phyloP scores from a whole-genome alignment of 2,797 vertebrate genomes.

The Darevskia mixta region DNA sequence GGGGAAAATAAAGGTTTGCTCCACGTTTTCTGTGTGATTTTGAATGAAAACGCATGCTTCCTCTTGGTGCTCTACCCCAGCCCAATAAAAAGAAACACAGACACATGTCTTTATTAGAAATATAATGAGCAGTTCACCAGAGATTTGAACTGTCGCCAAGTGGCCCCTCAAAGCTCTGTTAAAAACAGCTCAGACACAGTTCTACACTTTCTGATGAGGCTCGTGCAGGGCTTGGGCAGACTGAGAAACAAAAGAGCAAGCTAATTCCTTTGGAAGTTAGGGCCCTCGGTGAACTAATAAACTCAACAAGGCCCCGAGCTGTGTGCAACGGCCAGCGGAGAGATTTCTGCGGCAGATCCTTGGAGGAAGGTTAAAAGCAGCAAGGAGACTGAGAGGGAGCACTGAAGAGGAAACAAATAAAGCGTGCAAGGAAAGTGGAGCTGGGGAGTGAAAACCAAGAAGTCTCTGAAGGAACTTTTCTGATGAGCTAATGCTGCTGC shows the following conservation, averaged over 20 bases:
- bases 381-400: background rate
- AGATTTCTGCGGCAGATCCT: background rate
- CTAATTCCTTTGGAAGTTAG: constrained; percentile 51
- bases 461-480: background rate
- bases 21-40: constrained; percentile 49
- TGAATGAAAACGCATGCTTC: constrained; percentile 70
- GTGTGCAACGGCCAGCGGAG: constrained; percentile 7
- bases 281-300: constrained; percentile 43
- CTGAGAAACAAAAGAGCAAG: constrained; percentile 55
- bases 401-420: constrained; percentile 24
- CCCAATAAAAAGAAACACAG: constrained; percentile 69
- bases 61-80: constrained; percentile 54
- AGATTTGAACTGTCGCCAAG: constrained; percentile 69
- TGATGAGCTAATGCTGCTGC: constrained; percentile 17
- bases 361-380: constrained; percentile 26
- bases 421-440: constrained; percentile 30
- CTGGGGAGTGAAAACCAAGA: background rate
- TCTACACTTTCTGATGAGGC: constrained; percentile 67
- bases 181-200: constrained; percentile 65
- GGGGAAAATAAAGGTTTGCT: constrained; percentile 55
- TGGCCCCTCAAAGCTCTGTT: constrained; percentile 65
- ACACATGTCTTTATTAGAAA: constrained; percentile 63
- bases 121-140: constrained; percentile 70
- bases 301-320: constrained; percentile 1
- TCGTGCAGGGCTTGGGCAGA: constrained; percentile 44